These are phyloP conservation scores for Ciconia boyciana DNA, from an alignment of 2,113 vertebrate genomes.

Conservation along the genomic window DNA sequence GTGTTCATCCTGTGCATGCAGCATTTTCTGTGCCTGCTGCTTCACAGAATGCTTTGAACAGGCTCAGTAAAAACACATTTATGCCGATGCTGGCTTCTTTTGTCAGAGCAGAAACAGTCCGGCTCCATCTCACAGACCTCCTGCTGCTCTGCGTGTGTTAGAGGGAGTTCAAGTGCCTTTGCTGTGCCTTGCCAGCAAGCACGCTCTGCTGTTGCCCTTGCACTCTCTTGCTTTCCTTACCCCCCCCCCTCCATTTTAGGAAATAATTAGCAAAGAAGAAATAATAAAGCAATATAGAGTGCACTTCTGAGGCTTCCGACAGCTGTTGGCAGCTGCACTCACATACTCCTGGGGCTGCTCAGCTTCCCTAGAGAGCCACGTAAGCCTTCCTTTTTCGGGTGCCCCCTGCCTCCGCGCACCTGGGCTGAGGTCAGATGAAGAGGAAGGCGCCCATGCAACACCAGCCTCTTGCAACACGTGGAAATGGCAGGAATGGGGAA, in stretches of 20 bases:
- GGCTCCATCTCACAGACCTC: background rate
- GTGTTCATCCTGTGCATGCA: background rate
- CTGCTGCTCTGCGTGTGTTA: background rate
- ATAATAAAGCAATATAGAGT: slow-evolving; percentile 19
- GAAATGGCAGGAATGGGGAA: background rate
- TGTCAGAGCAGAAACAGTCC: slow-evolving; percentile 20
- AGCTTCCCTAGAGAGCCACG: background rate
- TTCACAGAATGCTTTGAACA: slow-evolving; percentile 1
- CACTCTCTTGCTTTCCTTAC: background rate
- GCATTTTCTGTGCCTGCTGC: background rate
- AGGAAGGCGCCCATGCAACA: fast-evolving
- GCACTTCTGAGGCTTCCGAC: slow-evolving; percentile 11
- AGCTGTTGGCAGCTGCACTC: background rate
- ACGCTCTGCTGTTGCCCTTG: background rate
- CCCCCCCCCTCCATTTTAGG: background rate
- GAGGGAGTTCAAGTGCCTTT: background rate
- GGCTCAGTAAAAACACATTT: slow-evolving; percentile 20
- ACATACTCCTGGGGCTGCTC: background rate
- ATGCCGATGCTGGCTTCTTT: background rate
- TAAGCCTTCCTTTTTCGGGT: background rate
- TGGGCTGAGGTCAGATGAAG: background rate
- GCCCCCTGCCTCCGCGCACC: background rate
- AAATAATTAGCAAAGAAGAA: slow-evolving; percentile 60
- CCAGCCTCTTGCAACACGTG: background rate
- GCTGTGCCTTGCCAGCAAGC: background rate